phyloP scores from a whole-genome alignment of 2,113 vertebrate species.

The Lontra canadensis region DNA sequence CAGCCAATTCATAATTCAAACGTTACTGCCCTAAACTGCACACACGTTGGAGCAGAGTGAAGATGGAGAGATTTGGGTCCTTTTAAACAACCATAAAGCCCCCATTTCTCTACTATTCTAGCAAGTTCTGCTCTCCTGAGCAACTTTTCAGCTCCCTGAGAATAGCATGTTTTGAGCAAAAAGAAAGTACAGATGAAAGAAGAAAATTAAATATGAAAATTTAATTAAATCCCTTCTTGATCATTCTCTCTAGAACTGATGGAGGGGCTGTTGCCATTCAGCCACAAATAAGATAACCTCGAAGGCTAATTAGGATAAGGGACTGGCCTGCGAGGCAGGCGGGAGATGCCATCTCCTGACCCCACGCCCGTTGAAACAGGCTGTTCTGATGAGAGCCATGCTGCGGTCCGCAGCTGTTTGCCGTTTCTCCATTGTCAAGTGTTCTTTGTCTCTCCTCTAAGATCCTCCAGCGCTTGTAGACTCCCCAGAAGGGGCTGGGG shows the following conservation, averaged over 20 bases:
- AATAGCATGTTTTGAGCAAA: slow-evolving; percentile 35
- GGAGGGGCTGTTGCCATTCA: neutral
- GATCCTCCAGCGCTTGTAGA: rapidly evolving
- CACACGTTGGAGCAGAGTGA: slow-evolving; percentile 62
- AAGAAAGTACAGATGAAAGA: slow-evolving; percentile 73
- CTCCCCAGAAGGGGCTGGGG: rapidly evolving
- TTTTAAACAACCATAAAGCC: neutral
- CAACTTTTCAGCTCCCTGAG: slow-evolving; percentile 10
- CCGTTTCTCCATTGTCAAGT: neutral
- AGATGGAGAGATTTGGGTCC: neutral
- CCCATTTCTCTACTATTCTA: neutral
- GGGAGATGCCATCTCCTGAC: neutral
- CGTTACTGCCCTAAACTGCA: slow-evolving; percentile 81
- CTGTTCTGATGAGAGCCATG: slow-evolving; percentile 52
- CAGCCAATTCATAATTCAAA: slow-evolving; percentile 82
- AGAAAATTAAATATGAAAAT: slow-evolving; percentile 86
- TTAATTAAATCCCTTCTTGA: slow-evolving; percentile 84
- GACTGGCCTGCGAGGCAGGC: slow-evolving; percentile 26
- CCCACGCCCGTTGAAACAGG: neutral
- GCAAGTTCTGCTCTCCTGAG: neutral
- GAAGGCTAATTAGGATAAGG: slow-evolving; percentile 61
- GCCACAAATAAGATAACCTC: neutral
- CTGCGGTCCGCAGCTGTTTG: neutral
- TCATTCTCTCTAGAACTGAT: slow-evolving; percentile 76
- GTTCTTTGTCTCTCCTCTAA: neutral